phyloP scores from a whole-genome alignment of 2,113 vertebrate genomes.

The Lasiurus cinereus region DNA sequence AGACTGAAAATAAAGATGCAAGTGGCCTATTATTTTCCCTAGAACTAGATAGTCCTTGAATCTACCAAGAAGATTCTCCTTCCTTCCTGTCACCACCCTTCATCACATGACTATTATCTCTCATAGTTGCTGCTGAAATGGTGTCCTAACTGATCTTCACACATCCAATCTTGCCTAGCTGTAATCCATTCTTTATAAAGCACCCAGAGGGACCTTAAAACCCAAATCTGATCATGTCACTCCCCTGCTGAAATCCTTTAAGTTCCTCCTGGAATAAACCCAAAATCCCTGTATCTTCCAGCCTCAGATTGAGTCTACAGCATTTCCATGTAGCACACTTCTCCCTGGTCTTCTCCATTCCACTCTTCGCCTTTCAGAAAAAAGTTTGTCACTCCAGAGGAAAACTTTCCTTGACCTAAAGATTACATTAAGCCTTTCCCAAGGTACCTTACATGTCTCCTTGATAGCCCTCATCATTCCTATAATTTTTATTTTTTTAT shows the following conservation, averaged over 20 bases:
- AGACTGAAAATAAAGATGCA: background rate
- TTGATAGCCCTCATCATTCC: background rate
- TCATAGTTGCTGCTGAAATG: background rate
- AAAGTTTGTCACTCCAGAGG: background rate
- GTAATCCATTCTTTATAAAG: background rate
- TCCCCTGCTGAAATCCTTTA: slow-evolving; percentile 11
- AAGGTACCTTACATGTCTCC: background rate
- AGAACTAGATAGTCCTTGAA: background rate
- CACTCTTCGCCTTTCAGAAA: background rate
- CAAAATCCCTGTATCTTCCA: background rate
- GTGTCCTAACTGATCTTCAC: background rate
- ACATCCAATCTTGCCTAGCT: background rate
- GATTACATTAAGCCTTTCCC: background rate
- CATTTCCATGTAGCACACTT: background rate
- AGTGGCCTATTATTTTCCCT: background rate
- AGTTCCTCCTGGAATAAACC: background rate
- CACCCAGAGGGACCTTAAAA: background rate
- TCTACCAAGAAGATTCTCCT: background rate
- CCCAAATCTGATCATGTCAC: background rate
- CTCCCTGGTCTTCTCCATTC: background rate
- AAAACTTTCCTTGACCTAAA: background rate
- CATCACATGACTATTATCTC: background rate
- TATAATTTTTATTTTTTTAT: background rate
- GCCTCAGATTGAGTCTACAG: background rate
- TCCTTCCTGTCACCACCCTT: too few species aligned